Evolutionary conservation across 2,888 invertebrate species (phyloP).

Genomic region (Augiades crinisus): DNA sequence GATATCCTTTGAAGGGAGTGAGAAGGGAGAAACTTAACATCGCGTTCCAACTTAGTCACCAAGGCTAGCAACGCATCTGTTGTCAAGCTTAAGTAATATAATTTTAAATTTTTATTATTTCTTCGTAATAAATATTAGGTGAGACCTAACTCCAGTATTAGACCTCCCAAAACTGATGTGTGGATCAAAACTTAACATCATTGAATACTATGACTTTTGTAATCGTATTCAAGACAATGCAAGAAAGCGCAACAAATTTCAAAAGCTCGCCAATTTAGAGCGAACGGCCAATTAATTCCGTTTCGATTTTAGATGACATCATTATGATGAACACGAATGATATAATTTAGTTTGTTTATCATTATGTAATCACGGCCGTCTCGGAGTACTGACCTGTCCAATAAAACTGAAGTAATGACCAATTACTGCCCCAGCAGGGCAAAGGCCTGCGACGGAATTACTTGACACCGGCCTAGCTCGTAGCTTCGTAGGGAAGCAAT

Average conservation of each 20-base stretch:
- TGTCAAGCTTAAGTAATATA: too few relatives aligned
- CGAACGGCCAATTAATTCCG: conserved; percentile 19
- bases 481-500: background rate
- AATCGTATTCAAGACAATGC: background rate
- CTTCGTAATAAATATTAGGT: too few relatives aligned
- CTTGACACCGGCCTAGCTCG: conserved; percentile 5
- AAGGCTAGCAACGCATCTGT: too few relatives aligned
- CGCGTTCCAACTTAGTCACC: too few relatives aligned
- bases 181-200: background rate
- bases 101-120: too few relatives aligned
- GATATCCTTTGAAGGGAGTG: too few relatives aligned
- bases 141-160: too few relatives aligned
- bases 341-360: conserved; percentile 38
- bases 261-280: conserved; percentile 18
- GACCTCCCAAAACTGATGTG: too few relatives aligned
- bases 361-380: conserved; percentile 37
- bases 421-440: conserved; percentile 34
- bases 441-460: conserved; percentile 31
- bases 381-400: conserved; percentile 37
- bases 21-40: too few relatives aligned
- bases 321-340: conserved; percentile 35
- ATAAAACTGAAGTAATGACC: conserved; percentile 37
- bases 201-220: too few relatives aligned
- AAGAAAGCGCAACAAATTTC: conserved; percentile 4
- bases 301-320: conserved; percentile 33